phyloP scores from a whole-genome alignment of 2,113 vertebrate species.

The Morone saxatilis region DNA sequence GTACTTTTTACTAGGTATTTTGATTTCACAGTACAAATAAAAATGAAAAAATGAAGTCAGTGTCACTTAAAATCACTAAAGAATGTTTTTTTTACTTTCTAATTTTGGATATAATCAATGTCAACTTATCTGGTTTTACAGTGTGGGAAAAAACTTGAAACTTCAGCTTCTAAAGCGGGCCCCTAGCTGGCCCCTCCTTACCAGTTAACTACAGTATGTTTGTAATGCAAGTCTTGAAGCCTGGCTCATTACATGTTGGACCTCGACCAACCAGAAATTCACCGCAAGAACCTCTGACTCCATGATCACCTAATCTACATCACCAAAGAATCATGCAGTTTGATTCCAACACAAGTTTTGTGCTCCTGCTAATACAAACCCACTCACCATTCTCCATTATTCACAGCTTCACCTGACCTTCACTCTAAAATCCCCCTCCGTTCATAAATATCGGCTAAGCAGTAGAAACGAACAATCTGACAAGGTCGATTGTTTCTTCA shows the following conservation, averaged over 20 bases:
- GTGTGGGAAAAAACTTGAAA: no score
- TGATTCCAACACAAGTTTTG: neutral
- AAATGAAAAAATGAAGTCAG: no score
- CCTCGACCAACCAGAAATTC: neutral
- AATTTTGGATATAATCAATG: no score
- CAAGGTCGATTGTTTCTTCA: constrained; percentile 56
- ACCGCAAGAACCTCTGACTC: neutral
- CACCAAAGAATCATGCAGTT: neutral
- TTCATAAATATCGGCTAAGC: constrained; percentile 32
- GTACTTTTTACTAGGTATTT: no score
- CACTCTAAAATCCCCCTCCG: constrained; percentile 26
- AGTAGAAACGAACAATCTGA: constrained; percentile 5
- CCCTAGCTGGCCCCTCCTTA: neutral
- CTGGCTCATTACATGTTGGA: neutral
- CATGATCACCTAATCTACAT: neutral
- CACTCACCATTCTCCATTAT: neutral
- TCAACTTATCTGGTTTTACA: no score
- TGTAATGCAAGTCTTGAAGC: neutral
- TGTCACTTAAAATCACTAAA: no score
- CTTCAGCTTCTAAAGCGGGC: neutral
- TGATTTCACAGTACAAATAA: no score
- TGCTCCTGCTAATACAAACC: neutral
- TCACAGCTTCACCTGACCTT: constrained; percentile 17
- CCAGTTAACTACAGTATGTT: neutral
- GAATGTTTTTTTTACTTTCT: no score